Evolutionary conservation across 2,797 vertebrate genomes (phyloP), one percentile per base, ranked within the genome.

Genomic region (Parotocinclus haroldoi): DNA sequence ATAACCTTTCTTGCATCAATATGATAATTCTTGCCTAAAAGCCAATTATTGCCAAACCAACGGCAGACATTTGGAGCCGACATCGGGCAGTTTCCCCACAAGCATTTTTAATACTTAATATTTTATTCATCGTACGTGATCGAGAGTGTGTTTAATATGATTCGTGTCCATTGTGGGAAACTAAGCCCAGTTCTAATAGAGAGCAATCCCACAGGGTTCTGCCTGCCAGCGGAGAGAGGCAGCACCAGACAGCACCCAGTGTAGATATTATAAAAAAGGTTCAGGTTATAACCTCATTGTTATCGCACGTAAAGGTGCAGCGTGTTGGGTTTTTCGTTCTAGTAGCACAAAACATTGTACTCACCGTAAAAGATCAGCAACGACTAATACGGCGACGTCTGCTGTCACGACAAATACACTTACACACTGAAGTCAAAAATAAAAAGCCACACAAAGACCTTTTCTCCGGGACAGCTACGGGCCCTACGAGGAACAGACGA

Each of bases 311-410:
- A n/a, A n/a, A 48, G 5, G 27, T 27, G 2, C 27, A 27, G 46
- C n/a, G 7, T 44, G 57, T 45, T 36, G 10, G 11, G 1, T 45
- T 37, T 14, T 16, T 13, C 19, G 5, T 42, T 54, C 37, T 58
- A 71, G 48, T 55, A 61, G 37, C 51, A 50, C 64, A 57, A 66
- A 67, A 67, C 58, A 55, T 16, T 60, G n/a, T 72, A 72, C 70
- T 72, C 17, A 72, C 70, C 70, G 27, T 5, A 61, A 18, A 13
- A 66, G 39, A 54, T 62, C 58, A 54, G 53, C 49, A 59, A 56
- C 50, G 61, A 66, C n/a, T 66, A 56, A 42, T 14, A 45, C 49
- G 53, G 63, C 54, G 48, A 69, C 42, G 48, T 67, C 73, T 42
- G 63, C 37, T 72, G 69, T 56, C 52, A 56, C 50, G 42, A 64